phyloP scores from a whole-genome alignment of 2,797 vertebrate species.

The Semaprochilodus insignis region DNA sequence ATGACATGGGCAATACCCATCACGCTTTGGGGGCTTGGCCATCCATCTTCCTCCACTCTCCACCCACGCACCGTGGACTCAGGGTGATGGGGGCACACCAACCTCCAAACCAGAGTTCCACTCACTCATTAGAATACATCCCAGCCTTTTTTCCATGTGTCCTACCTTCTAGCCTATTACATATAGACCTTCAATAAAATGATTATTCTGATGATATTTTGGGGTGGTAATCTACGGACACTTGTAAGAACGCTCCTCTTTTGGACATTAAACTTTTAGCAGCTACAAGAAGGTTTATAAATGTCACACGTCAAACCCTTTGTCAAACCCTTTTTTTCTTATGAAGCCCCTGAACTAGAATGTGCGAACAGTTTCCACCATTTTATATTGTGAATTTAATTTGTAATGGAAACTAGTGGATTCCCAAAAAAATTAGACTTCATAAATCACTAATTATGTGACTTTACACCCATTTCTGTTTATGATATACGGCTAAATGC shows the following conservation, averaged over 20 bases:
- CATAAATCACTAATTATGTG: not conserved
- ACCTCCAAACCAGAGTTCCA: constrained; percentile 40
- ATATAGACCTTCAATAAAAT: not conserved
- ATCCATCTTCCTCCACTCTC: constrained; percentile 75
- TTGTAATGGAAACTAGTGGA: too few species aligned
- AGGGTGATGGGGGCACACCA: constrained; percentile 54
- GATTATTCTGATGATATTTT: not conserved
- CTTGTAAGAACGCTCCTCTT: not conserved
- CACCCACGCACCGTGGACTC: constrained; percentile 68
- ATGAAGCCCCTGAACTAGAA: not conserved
- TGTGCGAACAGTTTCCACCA: not conserved
- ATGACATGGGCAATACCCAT: constrained; percentile 67
- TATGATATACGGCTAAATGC: not conserved
- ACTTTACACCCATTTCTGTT: not conserved
- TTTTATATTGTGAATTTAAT: too few species aligned
- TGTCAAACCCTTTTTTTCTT: not conserved
- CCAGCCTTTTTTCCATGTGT: constrained; percentile 7
- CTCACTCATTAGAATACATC: constrained; percentile 38
- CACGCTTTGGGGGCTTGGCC: constrained; percentile 60
- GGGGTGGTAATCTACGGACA: not conserved
- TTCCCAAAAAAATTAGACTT: not conserved
- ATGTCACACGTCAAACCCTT: not conserved
- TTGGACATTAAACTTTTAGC: not conserved
- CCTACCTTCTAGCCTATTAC: constrained; percentile 9
- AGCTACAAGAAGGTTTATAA: not conserved